Conservation (phyloP, 2,888 invertebrate genomes). For the Marronus borbonicus region DNA sequence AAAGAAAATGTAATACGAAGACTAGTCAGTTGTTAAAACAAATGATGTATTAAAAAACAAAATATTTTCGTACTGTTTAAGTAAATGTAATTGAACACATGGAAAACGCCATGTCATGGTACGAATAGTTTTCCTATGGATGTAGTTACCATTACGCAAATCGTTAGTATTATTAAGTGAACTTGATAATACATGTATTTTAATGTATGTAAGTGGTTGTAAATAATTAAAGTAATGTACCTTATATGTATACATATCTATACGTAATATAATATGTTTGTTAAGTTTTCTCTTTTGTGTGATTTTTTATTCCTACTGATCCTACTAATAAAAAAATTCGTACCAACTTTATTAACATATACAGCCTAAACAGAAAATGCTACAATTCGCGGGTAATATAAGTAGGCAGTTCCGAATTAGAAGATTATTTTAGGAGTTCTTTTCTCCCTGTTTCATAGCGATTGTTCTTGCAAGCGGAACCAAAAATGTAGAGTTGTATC, state of each 20-base stretch:
- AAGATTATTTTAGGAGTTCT: too few relatives aligned
- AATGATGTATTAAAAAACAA: background rate
- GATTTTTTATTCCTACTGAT: too few relatives aligned
- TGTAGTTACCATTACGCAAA: slow-evolving; percentile 1
- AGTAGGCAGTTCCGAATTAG: too few relatives aligned
- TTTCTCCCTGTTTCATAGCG: too few relatives aligned
- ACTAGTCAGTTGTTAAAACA: slow-evolving; percentile 30
- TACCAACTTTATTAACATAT: too few relatives aligned
- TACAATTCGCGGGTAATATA: too few relatives aligned
- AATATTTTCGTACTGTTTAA: slow-evolving; percentile 21
- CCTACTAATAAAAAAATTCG: too few relatives aligned
- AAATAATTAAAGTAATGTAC: slow-evolving; percentile 36
- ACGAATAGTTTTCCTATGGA: background rate
- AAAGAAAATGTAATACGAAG: slow-evolving; percentile 23
- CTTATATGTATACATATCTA: slow-evolving; percentile 31
- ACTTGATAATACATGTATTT: slow-evolving; percentile 10
- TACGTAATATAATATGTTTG: slow-evolving; percentile 41
- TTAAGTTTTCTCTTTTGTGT: slow-evolving; percentile 26
- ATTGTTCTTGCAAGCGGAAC: too few relatives aligned
- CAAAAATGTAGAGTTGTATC: too few relatives aligned
- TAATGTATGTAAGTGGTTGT: slow-evolving; percentile 30
- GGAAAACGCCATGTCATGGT: background rate
- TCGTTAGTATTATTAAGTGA: slow-evolving; percentile 24
- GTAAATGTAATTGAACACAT: slow-evolving; percentile 9
- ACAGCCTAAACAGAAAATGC: too few relatives aligned